Percentiles rank a stretch among this genome's conserved stretches.
Evolutionary conservation across 2,888 invertebrate species (phyloP).

Genomic region (Melinaea menophilus): DNA sequence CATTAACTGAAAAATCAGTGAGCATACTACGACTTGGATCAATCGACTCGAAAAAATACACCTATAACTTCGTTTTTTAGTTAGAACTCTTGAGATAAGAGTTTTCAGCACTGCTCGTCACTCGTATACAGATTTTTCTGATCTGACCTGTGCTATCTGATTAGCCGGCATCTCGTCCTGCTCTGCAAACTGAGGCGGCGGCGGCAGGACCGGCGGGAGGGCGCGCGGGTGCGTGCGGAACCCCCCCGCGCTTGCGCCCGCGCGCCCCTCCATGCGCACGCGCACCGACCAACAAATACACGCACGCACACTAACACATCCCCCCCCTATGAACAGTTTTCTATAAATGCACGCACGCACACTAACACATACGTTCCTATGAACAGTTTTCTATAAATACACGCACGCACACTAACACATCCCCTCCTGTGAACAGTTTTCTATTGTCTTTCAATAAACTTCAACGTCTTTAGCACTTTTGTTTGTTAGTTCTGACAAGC

Average conservation of each 20-base stretch:
- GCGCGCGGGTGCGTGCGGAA: constrained; percentile 73
- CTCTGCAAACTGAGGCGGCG: constrained; percentile 70
- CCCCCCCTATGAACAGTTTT: too few species aligned
- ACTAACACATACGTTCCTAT: not conserved
- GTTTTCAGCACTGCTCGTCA: not conserved
- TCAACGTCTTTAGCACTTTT: too few species aligned
- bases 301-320: constrained; percentile 14
- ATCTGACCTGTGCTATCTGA: constrained; percentile 70
- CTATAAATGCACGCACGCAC: not conserved
- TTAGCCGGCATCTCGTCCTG: constrained; percentile 73
- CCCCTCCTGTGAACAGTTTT: too few species aligned
- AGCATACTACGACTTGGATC: too few species aligned
- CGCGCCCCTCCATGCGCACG: constrained; percentile 75
- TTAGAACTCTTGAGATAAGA: too few species aligned
- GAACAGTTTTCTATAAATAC: too few species aligned
- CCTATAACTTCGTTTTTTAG: too few species aligned
- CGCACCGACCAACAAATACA: constrained; percentile 37
- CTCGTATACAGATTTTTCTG: not conserved
- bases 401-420: not conserved
- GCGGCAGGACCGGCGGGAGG: constrained; percentile 70
- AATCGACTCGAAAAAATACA: too few species aligned
- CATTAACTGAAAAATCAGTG: too few species aligned
- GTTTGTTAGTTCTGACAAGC: too few species aligned
- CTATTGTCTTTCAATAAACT: too few species aligned
- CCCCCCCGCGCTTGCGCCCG: constrained; percentile 72